Base-by-base conservation (phyloP, 2,888 invertebrate species). In the Loripinus fragilis region DNA sequence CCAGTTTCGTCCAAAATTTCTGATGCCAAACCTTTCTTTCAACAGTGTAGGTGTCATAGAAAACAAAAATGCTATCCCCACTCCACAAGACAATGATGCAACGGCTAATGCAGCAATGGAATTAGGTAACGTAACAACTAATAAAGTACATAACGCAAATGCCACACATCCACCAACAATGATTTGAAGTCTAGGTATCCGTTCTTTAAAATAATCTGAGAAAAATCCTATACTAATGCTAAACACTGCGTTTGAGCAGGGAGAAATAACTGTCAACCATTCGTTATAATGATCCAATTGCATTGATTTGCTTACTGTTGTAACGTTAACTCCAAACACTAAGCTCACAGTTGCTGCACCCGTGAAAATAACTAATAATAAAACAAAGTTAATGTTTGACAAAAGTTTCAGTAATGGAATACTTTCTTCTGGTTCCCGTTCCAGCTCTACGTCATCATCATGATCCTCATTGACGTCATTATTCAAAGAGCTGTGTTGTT, bases 1-100 rank as follows among this genome's bases (percentile, higher is more conserved):
- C 78, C 79, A 84, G 69, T 84, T 84, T 23, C 84, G 64, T 12
- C 84, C 79, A 25, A 84, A 48, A 42, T 81, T 75, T 5, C 50
- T 28, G 7, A 80, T 71, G 69, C 67, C 45, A 28, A 81, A 78
- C 65, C 64, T 73, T 69, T 84, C 84, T 50, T 80, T 81, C 45
- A 84, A 65, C 0, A 81, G 33, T 10, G 84, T 71, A 0, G 84
- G 84, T 23, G 76, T 33, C 7, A 81, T 66, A 15, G 84, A 78
- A 72, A 71, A 84, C 17, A 76, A 38, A 7, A 77, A 68, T 0
- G 79, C 84, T 5, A 75, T 69, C 1, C 81, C 79, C 28, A 76
- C 38, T 5, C 84, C 84, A 67, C 79, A 77, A 20, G 77, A 64
- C n/a, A 72, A 52, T 17, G 79, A 76, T 38, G 81, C 76, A n/a